A percentile compares a stretch with the other conserved stretches of the same genome.
Evolutionary conservation across 2,797 vertebrate genomes (phyloP).

Genomic region (Taenioides sp.): DNA sequence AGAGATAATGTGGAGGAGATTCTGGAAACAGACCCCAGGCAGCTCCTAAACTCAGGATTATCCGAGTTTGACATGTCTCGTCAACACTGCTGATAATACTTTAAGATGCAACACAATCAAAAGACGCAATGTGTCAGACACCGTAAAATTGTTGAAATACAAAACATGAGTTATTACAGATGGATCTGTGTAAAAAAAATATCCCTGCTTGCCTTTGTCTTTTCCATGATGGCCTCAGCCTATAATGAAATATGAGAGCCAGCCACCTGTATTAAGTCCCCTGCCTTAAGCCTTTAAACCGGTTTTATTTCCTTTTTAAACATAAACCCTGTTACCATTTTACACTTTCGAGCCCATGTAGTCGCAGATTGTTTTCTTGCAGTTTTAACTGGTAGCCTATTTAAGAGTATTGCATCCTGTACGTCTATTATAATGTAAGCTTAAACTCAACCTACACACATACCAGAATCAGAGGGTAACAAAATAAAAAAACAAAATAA

Average conservation of each 20-base stretch:
- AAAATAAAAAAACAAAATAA: neutral
- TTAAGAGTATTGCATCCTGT: neutral
- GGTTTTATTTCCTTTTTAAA: slow-evolving; percentile 13
- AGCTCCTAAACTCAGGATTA: slow-evolving; percentile 33
- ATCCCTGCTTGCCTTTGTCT: neutral
- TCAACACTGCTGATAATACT: slow-evolving; percentile 27
- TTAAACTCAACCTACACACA: neutral
- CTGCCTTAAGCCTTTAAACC: slow-evolving; percentile 21
- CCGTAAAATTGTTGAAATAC: slow-evolving; percentile 19
- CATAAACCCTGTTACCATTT: neutral
- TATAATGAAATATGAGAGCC: neutral
- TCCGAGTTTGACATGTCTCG: slow-evolving; percentile 31
- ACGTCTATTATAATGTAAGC: neutral
- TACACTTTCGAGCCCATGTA: neutral
- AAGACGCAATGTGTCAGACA: slow-evolving; percentile 18
- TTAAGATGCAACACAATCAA: slow-evolving; percentile 20
- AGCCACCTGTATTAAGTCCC: slow-evolving; percentile 2
- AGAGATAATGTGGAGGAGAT: slow-evolving; percentile 9
- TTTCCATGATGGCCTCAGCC: neutral
- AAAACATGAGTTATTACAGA: slow-evolving; percentile 12
- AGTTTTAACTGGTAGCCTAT: neutral
- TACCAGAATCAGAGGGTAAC: neutral
- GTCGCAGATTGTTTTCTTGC: neutral
- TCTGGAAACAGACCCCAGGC: slow-evolving; percentile 36
- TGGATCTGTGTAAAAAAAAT: neutral